Evolutionary conservation across 37 sponge, comb jelly and placozoan genomes (phyloP).

Genomic region (Cladorhizidae sp.): DNA sequence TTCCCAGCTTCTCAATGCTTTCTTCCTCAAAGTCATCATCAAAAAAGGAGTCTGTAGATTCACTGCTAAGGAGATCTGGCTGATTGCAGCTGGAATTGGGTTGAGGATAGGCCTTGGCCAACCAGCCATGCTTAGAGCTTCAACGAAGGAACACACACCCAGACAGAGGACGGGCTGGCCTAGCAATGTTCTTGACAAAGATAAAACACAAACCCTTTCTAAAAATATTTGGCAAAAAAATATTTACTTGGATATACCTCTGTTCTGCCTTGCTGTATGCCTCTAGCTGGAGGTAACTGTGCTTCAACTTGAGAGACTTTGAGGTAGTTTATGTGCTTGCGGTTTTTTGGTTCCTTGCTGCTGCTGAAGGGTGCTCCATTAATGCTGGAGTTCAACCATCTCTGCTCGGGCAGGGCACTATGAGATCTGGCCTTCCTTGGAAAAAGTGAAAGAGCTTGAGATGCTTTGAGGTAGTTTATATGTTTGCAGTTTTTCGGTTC

Average conservation of each 20-base stretch:
- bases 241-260: neutral
- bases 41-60: constrained; percentile 57
- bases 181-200: constrained; percentile 61
- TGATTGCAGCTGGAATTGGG: neutral
- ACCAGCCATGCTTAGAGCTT: constrained; percentile 60
- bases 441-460: too few relatives aligned
- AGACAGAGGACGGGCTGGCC: constrained; percentile 69
- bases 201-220: neutral
- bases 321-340: too few relatives aligned
- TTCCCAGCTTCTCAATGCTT: constrained; percentile 38
- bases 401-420: too few relatives aligned
- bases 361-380: too few relatives aligned
- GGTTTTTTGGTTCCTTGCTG: too few relatives aligned
- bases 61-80: neutral
- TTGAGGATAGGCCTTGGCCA: constrained; percentile 45
- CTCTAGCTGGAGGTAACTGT: too few relatives aligned
- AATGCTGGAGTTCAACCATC: too few relatives aligned
- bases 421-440: too few relatives aligned
- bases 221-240: neutral
- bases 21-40: constrained; percentile 58
- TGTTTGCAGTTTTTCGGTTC: too few relatives aligned
- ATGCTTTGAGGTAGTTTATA: too few relatives aligned
- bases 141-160: constrained; percentile 59
- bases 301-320: too few relatives aligned
- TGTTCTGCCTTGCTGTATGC: neutral